Evolutionary conservation across 2,797 vertebrate genomes (phyloP), one percentile per base, ranked within the genome.

Genomic region (Pseudomugil tenellus): DNA sequence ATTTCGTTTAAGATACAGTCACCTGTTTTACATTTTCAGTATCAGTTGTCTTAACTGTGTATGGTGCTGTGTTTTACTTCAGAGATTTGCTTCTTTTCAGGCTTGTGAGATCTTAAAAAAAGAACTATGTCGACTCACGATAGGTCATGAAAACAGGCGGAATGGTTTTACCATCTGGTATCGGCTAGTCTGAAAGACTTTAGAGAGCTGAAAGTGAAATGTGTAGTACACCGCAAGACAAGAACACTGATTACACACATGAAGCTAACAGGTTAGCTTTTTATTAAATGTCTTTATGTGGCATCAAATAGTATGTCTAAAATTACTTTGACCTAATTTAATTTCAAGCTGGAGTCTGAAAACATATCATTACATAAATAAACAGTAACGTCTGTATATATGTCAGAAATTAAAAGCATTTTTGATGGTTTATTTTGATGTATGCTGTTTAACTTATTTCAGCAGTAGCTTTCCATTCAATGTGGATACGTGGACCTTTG

Each of bases 21-120:
- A 48, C 46, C n/a, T 48, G 46, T 48, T 23, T 48, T 23, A 21
- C 9, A 23, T 48, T 48, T 48, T 13, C n/a, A 23, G n/a, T n/a
- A 23, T 48, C 46, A 29, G 23, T 49, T 41, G 17, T 12, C 9
- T 25, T 23, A 16, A 56, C 31, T 57, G 56, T 39, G 23, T 12
- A 49, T 12, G 3, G 48, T 17, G 35, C 25, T 55, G 14, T 32
- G 25, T 21, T 9, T 48, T 48, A 21, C 46, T 48, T 48, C 46
- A 21, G n/a, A n/a, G 46, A 49, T 49, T 7, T 37, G 23, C 31
- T 58, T 49, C 26, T 25, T 48, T 72, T 65, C 46, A 32, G 29
- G 21, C 11, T 34, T 12, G 2, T 16, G 19, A 41, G 6, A 17
- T 3, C 14, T 23, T 25, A 16, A 43, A 8, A 14, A 26, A 52